Evolutionary conservation across 2,113 vertebrate genomes (phyloP), one percentile per base, ranked within the genome.

Genomic region (Limnothrissa miodon): DNA sequence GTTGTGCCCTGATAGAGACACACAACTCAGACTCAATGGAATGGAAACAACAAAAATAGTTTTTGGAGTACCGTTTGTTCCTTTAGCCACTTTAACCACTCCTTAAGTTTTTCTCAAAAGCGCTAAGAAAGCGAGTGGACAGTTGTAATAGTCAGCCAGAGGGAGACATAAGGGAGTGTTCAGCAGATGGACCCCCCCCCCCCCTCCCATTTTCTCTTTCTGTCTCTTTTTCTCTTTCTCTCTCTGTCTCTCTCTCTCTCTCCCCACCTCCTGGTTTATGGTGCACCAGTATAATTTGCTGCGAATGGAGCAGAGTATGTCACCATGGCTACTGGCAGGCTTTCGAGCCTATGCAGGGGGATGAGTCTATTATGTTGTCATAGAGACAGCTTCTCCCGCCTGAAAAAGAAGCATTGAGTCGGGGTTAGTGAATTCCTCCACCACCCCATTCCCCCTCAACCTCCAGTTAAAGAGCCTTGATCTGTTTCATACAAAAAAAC

Each of bases 311-410:
- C 84, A 86, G 25, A 13, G 82, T 78, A 80, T 79, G 85, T 93
- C 87, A 88, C 89, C 87, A 90, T 91, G 89, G 91, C 89, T 88
- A 93, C 90, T 79, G 85, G 86, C 83, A 89, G 86, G 79, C 85
- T 87, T 87, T 84, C 85, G 84, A 86, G 87, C 84, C 88, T 74
- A 36, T 86, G 85, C 87, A 66, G 8, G 83, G 4, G 83, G 82
- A 83, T 80, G 59, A 81, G 84, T 85, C 85, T 85, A 82, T 88
- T 51, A 83, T 80, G 89, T 93, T 89, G 91, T 91, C 91, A 90
- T 92, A 87, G 91, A 90, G 87, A 93, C 85, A 82, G 85, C 83
- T 84, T 88, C 83, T 80, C 85, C 86, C 23, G 82, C 83, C 59
- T 85, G 87, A 88, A 85, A 81, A 42, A 42, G 6, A 6, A 42